Conservation (phyloP, 2,888 invertebrate species). For the Napeogenes inachia region DNA sequence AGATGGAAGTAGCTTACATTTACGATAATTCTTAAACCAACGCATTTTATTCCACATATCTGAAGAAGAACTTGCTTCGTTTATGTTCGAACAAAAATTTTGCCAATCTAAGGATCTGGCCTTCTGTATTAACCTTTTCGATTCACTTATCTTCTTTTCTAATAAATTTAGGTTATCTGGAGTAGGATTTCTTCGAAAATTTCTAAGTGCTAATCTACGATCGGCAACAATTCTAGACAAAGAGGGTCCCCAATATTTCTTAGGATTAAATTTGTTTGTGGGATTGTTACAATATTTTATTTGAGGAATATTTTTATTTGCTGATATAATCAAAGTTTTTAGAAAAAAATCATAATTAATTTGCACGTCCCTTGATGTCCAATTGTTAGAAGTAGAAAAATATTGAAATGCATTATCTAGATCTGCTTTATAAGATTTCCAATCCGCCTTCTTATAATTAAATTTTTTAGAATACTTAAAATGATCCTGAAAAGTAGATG, state of each 20-base stretch:
- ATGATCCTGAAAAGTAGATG: too few species aligned
- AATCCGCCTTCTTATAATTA: conserved; percentile 21
- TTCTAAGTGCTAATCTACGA: conserved; percentile 17
- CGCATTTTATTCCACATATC: conserved; percentile 9
- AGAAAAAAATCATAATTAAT: conserved; percentile 12
- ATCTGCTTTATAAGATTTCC: conserved; percentile 9
- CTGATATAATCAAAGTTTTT: conserved; percentile 3
- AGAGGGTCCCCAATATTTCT: conserved; percentile 19
- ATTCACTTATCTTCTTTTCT: conserved; percentile 11
- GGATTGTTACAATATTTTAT: conserved; percentile 15
- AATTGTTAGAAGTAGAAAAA: not conserved
- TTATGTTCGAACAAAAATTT: conserved; percentile 15
- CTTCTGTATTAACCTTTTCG: conserved; percentile 7
- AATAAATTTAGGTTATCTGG: conserved; percentile 10
- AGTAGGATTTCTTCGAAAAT: conserved; percentile 22
- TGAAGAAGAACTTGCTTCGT: conserved; percentile 4
- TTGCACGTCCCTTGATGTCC: conserved; percentile 10
- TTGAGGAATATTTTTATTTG: conserved; percentile 16
- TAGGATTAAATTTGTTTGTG: conserved; percentile 17
- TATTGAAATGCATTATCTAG: not conserved
- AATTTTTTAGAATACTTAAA: not conserved
- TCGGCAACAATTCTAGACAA: conserved; percentile 20
- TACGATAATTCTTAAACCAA: conserved; percentile 12
- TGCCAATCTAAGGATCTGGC: conserved; percentile 8
- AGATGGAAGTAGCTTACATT: too few species aligned